A percentile compares a stretch with the other conserved stretches of the same genome.
These are phyloP conservation scores for Catamblyrhynchus diadema DNA, from an alignment of 2,797 vertebrate genomes.

Conservation along the genomic window DNA sequence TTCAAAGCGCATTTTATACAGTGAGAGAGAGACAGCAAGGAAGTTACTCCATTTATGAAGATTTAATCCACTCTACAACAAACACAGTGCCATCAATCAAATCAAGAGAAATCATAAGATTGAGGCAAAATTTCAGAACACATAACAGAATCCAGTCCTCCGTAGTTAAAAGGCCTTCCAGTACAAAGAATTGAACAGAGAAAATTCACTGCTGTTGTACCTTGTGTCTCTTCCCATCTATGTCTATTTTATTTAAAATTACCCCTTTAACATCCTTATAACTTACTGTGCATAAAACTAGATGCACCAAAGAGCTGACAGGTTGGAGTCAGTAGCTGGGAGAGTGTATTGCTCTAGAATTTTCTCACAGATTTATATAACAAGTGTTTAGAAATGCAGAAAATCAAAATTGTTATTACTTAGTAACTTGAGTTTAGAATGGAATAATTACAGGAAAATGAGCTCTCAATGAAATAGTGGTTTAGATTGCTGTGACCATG, in stretches of 20 bases:
- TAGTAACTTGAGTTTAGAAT: neutral
- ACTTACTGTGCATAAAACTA: neutral
- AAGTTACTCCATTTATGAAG: neutral
- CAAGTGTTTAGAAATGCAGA: neutral
- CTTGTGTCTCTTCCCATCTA: neutral
- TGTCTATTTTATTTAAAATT: neutral
- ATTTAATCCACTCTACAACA: neutral
- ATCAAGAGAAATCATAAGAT: neutral
- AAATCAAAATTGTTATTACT: neutral
- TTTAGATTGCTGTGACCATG: neutral
- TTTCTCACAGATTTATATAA: neutral
- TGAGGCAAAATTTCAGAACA: neutral
- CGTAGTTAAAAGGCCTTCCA: neutral
- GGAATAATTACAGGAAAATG: neutral
- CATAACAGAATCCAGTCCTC: neutral
- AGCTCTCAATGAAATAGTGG: neutral
- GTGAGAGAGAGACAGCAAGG: neutral
- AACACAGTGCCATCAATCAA: neutral
- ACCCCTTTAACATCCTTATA: neutral
- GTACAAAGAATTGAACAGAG: neutral
- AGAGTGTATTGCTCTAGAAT: neutral
- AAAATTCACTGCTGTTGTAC: neutral
- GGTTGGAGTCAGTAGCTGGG: neutral
- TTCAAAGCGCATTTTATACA: neutral
- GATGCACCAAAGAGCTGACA: neutral